Evolutionary conservation across 1,140 invertebrate species (phyloP).

Genomic region (Brachionus calyciflorus): DNA sequence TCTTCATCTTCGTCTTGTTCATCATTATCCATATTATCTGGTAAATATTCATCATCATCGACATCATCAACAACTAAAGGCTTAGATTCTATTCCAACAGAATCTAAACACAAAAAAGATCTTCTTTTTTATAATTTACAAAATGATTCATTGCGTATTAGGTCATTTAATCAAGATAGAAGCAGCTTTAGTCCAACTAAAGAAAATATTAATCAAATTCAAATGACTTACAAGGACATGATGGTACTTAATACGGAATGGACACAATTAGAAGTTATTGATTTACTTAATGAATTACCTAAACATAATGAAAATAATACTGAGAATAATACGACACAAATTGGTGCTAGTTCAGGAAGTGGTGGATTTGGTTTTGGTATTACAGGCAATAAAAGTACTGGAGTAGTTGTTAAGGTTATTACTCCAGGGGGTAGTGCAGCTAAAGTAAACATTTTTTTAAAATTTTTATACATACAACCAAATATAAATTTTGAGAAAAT

Average conservation of each 20-base stretch:
- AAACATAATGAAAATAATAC: background rate
- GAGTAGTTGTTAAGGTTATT: constrained; percentile 93
- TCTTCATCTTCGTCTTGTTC: background rate
- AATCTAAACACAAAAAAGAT: no score
- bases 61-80: no score
- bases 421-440: constrained; percentile 85
- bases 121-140: no score
- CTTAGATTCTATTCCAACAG: no score
- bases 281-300: constrained; percentile 76
- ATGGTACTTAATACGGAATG: constrained; percentile 78
- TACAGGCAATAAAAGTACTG: constrained; percentile 86
- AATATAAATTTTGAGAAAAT: no score
- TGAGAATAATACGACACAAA: background rate
- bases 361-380: constrained; percentile 92
- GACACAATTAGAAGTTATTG: constrained; percentile 91
- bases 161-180: no score
- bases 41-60: background rate
- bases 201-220: no score
- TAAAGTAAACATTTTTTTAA: no score
- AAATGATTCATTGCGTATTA: no score
- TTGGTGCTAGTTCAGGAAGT: constrained; percentile 53
- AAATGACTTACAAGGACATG: background rate
- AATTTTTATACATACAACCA: no score
- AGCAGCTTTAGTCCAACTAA: no score
- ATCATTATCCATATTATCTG: background rate